These are phyloP conservation scores for Thymallus thymallus DNA, from an alignment of 2,113 vertebrate genomes.

Conservation along the genomic window DNA sequence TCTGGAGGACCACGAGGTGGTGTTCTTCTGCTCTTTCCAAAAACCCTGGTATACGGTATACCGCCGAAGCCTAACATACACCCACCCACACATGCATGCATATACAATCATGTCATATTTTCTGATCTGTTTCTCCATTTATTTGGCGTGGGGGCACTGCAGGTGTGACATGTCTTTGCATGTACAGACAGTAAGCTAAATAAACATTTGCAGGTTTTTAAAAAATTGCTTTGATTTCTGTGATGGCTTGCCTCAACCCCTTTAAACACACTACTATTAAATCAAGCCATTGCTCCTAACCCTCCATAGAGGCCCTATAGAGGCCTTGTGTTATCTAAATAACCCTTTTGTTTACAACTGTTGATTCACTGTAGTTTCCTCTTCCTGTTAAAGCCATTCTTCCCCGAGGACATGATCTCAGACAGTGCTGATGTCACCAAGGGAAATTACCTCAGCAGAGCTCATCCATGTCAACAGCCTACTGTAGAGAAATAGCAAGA, in stretches of 20 bases:
- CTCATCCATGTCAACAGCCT: slow-evolving; percentile 84
- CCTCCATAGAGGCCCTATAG: no score
- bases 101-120: background rate
- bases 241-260: background rate
- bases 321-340: background rate
- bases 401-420: slow-evolving; percentile 91
- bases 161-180: no score
- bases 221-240: background rate
- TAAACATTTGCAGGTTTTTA: background rate
- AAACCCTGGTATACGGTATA: no score
- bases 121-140: background rate
- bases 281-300: no score
- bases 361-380: background rate
- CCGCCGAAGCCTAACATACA: background rate
- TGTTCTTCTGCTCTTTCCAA: slow-evolving; percentile 58
- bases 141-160: no score
- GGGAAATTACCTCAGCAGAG: slow-evolving; percentile 81
- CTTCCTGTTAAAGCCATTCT: slow-evolving; percentile 78
- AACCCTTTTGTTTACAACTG: background rate
- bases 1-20: slow-evolving; percentile 91
- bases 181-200: no score
- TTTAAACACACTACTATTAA: background rate
- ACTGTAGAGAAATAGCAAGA: background rate
- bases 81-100: background rate
- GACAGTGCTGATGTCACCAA: slow-evolving; percentile 82